Evolutionary conservation across 2,888 invertebrate species (phyloP).

Genomic region (Drosophila neotestacea): DNA sequence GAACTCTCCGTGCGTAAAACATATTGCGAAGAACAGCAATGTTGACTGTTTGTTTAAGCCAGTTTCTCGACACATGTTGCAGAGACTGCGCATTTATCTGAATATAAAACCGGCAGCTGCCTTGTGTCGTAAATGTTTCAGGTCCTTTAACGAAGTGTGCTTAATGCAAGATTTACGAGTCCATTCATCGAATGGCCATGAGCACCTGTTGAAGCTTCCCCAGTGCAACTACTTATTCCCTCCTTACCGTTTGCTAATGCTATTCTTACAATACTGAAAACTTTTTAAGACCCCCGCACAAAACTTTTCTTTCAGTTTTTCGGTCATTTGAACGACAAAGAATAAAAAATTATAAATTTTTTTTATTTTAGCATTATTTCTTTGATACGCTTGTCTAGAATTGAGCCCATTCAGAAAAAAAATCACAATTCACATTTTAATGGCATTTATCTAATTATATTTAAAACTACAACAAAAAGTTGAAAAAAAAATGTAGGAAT

Average conservation of each 20-base stretch:
- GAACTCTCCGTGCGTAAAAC: background rate
- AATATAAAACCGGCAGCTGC: conserved; percentile 16
- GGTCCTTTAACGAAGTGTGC: conserved; percentile 51
- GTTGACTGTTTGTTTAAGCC: background rate
- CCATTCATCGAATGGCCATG: conserved; percentile 71
- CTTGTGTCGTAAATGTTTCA: conserved; percentile 55
- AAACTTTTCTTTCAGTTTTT: conserved; percentile 39
- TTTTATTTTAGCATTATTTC: no score
- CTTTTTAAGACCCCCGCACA: conserved; percentile 45
- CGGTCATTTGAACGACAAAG: conserved; percentile 32
- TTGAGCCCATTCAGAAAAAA: conserved; percentile 14
- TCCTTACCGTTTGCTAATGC: conserved; percentile 2
- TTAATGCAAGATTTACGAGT: conserved; percentile 78
- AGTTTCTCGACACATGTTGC: conserved; percentile 62
- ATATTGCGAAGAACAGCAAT: background rate
- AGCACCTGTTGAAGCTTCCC: conserved; percentile 66
- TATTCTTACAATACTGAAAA: conserved; percentile 51
- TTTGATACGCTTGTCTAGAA: conserved; percentile 12
- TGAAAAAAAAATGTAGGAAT: conserved; percentile 17
- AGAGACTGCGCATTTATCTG: conserved; percentile 57
- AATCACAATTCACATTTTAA: conserved; percentile 10
- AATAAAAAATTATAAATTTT: conserved; percentile 29
- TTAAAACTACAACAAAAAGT: conserved; percentile 21
- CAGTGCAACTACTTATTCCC: conserved; percentile 15
- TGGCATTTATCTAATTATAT: conserved; percentile 41